A percentile compares a stretch with the other conserved stretches of the same genome.
Conservation (phyloP, 2,113 vertebrate species). For the Amphilophus citrinellus region DNA sequence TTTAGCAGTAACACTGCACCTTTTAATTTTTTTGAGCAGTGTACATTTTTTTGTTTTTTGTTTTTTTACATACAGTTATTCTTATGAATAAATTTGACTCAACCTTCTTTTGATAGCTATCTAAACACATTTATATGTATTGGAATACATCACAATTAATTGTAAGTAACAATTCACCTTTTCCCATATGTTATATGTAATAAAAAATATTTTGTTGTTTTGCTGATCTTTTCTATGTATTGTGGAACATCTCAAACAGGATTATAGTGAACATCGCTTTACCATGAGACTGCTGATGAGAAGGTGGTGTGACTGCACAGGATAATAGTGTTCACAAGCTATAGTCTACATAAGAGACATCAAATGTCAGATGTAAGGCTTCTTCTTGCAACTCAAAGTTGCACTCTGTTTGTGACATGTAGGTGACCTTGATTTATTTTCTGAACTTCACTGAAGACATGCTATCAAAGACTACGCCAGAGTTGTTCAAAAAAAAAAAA, state of each 20-base stretch:
- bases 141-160: no score
- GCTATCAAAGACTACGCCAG: neutral
- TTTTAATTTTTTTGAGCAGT: no score
- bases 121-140: no score
- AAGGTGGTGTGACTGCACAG: neutral
- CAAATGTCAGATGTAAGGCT: constrained; percentile 5
- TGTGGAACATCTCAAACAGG: neutral
- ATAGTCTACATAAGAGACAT: neutral
- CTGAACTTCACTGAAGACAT: constrained; percentile 5
- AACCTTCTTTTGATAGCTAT: no score
- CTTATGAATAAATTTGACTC: no score
- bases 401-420: neutral
- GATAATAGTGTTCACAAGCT: constrained; percentile 6
- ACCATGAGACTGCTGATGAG: neutral
- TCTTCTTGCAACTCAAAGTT: constrained; percentile 3
- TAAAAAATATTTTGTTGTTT: neutral
- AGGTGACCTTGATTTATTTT: constrained; percentile 38
- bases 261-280: neutral
- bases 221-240: neutral
- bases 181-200: neutral
- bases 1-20: no score
- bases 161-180: neutral
- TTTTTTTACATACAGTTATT: no score
- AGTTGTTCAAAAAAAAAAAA: constrained; percentile 25
- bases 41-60: no score